Evolutionary conservation across 2,888 invertebrate genomes (phyloP).

Genomic region (Panopea generosa): DNA sequence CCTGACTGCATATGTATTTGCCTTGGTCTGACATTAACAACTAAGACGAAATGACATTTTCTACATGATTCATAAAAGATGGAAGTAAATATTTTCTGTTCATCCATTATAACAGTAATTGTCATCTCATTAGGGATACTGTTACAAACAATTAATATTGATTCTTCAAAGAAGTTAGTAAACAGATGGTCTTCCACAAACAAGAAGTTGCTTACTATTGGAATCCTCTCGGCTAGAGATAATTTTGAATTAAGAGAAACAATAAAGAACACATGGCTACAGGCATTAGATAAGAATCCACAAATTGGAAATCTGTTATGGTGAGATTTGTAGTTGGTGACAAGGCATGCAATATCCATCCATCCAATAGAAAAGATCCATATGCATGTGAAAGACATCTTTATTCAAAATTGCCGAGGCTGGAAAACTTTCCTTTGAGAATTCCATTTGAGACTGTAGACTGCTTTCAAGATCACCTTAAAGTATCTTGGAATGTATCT

Average conservation of each 20-base stretch:
- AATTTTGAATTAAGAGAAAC: conserved; percentile 42
- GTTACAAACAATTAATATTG: too few relatives aligned
- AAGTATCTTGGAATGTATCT: conserved; percentile 36
- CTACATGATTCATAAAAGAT: too few relatives aligned
- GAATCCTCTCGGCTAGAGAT: conserved; percentile 48
- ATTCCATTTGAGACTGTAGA: neutral
- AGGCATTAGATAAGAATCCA: neutral
- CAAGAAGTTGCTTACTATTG: conserved; percentile 19
- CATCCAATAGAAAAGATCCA: conserved; percentile 27
- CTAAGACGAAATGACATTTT: too few relatives aligned
- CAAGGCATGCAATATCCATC: conserved; percentile 39
- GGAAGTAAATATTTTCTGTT: neutral
- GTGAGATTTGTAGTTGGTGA: conserved; percentile 54
- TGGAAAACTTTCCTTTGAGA: conserved; percentile 17
- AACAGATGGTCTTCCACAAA: neutral
- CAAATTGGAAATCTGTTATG: neutral
- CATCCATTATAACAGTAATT: too few relatives aligned
- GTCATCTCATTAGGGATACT: too few relatives aligned
- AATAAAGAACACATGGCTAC: conserved; percentile 46
- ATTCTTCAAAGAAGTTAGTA: too few relatives aligned
- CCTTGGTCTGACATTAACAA: too few relatives aligned
- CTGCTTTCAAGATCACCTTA: neutral
- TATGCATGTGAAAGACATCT: conserved; percentile 31
- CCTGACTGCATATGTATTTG: too few relatives aligned
- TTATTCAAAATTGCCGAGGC: neutral